Evolutionary conservation across 1,140 invertebrate species (phyloP).

Genomic region (Dinothrombium tinctorium): DNA sequence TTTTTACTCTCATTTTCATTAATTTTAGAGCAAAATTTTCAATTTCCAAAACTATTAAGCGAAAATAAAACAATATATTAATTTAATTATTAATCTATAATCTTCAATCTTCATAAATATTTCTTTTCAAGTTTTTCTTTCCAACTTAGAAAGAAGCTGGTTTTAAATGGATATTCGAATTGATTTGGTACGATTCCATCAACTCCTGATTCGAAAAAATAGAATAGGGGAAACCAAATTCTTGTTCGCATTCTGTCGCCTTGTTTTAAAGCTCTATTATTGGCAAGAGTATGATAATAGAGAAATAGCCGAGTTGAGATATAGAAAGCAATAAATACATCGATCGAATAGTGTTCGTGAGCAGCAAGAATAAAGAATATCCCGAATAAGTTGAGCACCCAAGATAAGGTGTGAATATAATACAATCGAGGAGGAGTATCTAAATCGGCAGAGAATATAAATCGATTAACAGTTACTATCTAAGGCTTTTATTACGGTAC

Average conservation of each 20-base stretch:
- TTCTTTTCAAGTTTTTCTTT: too few relatives aligned
- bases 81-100: too few relatives aligned
- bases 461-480: background rate
- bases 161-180: conserved; percentile 28
- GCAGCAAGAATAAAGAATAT: conserved; percentile 97
- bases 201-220: conserved; percentile 82
- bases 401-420: conserved; percentile 53
- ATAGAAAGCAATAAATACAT: conserved; percentile 97
- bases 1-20: conserved; percentile 50
- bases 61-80: too few relatives aligned
- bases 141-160: too few relatives aligned
- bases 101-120: too few relatives aligned
- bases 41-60: too few relatives aligned
- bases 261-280: conserved; percentile 72
- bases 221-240: conserved; percentile 56
- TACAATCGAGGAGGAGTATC: conserved; percentile 80
- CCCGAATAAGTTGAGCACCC: conserved; percentile 96
- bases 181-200: conserved; percentile 87
- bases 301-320: conserved; percentile 86
- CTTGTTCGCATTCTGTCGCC: conserved; percentile 51
- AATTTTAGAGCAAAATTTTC: conserved; percentile 49
- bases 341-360: conserved; percentile 98
- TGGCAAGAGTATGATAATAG: conserved; percentile 90
- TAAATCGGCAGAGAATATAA: conserved; percentile 21
- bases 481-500: conserved; percentile 21